phyloP scores from a whole-genome alignment of 2,888 invertebrate species.

The Tinea pellionella region DNA sequence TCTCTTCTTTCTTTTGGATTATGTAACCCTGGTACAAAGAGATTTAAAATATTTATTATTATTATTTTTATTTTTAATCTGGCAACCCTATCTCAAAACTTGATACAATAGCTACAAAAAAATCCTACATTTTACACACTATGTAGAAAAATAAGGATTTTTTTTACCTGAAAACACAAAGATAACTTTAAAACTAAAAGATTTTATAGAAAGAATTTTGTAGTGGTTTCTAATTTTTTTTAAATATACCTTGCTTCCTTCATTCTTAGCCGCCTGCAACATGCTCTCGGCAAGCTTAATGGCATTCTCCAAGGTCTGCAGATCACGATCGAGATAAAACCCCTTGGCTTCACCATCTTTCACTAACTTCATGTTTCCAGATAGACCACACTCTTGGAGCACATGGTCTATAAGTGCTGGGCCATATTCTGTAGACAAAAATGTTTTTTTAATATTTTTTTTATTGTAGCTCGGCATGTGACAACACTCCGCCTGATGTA shows the following conservation, averaged over 20 bases:
- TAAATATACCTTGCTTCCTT: conserved; percentile 66
- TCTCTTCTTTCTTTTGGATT: conserved; percentile 84
- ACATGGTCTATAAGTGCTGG: conserved; percentile 92
- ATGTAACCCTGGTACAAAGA: conserved; percentile 79
- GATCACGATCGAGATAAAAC: conserved; percentile 73
- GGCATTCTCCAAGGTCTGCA: conserved; percentile 73
- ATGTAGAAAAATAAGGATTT: too few species aligned
- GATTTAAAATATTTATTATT: too few species aligned
- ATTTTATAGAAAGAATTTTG: too few species aligned
- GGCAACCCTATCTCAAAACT: too few species aligned
- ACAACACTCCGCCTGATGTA: too few species aligned
- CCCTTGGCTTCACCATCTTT: conserved; percentile 66
- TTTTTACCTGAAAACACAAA: too few species aligned
- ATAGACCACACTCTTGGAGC: conserved; percentile 77
- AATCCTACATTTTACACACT: too few species aligned
- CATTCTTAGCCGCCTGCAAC: conserved; percentile 64
- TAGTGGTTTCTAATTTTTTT: too few species aligned
- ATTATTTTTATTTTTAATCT: too few species aligned
- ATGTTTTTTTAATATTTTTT: neutral
- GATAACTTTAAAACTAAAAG: too few species aligned
- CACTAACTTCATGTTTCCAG: conserved; percentile 55
- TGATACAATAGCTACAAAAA: too few species aligned
- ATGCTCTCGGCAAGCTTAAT: conserved; percentile 76
- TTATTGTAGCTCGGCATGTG: too few species aligned
- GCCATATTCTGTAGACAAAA: conserved; percentile 78